Conservation (phyloP, 2,113 vertebrate species). For the Notarius lentiginosus region DNA sequence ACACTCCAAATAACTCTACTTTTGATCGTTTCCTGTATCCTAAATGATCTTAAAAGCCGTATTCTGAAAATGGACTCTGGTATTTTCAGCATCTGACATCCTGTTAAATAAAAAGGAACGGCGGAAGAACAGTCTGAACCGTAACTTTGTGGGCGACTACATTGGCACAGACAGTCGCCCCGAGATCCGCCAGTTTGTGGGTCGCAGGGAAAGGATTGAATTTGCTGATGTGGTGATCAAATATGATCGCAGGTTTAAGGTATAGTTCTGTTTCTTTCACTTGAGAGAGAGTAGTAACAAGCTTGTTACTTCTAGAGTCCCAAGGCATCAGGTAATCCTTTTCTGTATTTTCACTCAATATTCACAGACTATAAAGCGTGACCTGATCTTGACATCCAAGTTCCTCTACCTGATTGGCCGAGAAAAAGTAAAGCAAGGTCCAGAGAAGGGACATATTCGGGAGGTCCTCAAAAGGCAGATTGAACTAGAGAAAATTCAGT, state of each 20-base stretch:
- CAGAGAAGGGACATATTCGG: conserved; percentile 78
- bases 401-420: conserved; percentile 82
- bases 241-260: conserved; percentile 81
- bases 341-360: conserved; percentile 23
- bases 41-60: neutral
- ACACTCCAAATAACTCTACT: neutral
- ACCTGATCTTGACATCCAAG: conserved; percentile 78
- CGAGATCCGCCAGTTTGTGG: conserved; percentile 78
- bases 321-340: neutral
- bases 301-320: neutral
- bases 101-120: conserved; percentile 83
- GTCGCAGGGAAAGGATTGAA: conserved; percentile 79
- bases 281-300: neutral
- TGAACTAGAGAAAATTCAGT: conserved; percentile 76
- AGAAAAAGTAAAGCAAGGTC: conserved; percentile 82
- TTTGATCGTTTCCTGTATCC: neutral
- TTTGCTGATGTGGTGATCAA: conserved; percentile 79
- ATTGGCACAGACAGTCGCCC: conserved; percentile 77
- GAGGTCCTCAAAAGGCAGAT: conserved; percentile 82
- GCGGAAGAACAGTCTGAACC: conserved; percentile 80
- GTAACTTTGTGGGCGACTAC: conserved; percentile 83
- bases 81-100: conserved; percentile 75
- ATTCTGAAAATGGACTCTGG: neutral
- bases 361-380: conserved; percentile 74
- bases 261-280: conserved; percentile 47